These are phyloP conservation scores for Pyrgilauda ruficollis DNA, from an alignment of 2,113 vertebrate species.

Conservation along the genomic window DNA sequence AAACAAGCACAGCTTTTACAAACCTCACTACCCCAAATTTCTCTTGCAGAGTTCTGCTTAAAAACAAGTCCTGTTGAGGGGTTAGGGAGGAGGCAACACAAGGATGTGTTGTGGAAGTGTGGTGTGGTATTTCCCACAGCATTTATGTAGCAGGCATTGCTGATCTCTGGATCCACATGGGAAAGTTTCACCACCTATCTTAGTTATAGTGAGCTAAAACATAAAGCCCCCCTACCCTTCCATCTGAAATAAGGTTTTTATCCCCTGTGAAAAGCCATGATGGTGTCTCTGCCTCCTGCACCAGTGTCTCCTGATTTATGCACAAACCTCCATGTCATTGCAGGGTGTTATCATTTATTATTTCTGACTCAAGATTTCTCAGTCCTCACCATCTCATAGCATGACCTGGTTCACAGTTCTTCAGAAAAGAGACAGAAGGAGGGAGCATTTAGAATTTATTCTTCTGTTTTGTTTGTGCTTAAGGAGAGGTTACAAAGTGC, in stretches of 20 bases:
- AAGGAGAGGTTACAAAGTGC: neutral
- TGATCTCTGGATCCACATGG: neutral
- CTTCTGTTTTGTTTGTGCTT: neutral
- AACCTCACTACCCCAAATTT: neutral
- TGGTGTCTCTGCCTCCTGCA: neutral
- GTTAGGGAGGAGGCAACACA: neutral
- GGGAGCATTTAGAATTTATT: neutral
- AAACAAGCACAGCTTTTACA: neutral
- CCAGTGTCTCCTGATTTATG: neutral
- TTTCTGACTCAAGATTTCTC: neutral
- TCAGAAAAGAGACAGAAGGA: neutral
- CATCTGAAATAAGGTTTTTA: neutral
- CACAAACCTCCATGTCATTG: neutral
- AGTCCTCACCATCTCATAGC: neutral
- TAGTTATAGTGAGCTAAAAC: neutral
- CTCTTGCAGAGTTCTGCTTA: neutral
- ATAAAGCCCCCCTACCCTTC: neutral
- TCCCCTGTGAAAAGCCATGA: neutral
- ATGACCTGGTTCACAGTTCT: neutral
- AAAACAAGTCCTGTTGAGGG: neutral
- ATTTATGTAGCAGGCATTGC: neutral
- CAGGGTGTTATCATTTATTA: neutral
- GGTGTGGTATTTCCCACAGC: neutral
- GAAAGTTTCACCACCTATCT: neutral
- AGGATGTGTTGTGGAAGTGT: rapidly evolving